Evolutionary conservation across 1,140 invertebrate genomes (phyloP).

Genomic region (Lepidurus apus): DNA sequence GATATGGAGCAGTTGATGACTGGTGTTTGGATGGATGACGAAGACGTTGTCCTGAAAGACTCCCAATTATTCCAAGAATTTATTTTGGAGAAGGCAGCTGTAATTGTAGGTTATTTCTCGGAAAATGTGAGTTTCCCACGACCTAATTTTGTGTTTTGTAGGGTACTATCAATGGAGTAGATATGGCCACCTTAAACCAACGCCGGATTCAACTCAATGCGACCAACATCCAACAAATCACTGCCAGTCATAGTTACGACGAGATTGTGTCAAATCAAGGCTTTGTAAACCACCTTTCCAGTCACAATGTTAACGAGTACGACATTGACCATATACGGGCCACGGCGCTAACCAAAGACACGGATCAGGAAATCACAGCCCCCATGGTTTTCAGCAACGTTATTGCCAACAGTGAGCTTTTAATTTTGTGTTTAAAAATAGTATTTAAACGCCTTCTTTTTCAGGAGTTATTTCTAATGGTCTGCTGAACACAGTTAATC

Average conservation of each 20-base stretch:
- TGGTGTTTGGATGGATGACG: background rate
- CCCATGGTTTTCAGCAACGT: constrained; percentile 3
- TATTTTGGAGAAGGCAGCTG: background rate
- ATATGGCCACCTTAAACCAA: background rate
- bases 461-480: background rate
- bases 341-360: background rate
- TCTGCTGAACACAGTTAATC: background rate
- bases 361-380: background rate
- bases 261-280: background rate
- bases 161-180: background rate
- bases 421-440: background rate
- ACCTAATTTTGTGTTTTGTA: background rate
- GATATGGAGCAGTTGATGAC: background rate
- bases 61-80: background rate
- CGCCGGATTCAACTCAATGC: background rate
- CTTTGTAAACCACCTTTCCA: background rate
- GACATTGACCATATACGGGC: background rate
- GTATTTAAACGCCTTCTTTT: background rate
- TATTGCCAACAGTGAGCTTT: background rate
- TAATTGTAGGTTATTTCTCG: background rate
- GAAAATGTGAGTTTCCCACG: background rate
- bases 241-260: background rate
- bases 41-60: background rate
- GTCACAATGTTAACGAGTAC: background rate
- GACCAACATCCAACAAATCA: background rate